Conservation (phyloP, 2,113 vertebrate genomes). For the Nettapus auritus region DNA sequence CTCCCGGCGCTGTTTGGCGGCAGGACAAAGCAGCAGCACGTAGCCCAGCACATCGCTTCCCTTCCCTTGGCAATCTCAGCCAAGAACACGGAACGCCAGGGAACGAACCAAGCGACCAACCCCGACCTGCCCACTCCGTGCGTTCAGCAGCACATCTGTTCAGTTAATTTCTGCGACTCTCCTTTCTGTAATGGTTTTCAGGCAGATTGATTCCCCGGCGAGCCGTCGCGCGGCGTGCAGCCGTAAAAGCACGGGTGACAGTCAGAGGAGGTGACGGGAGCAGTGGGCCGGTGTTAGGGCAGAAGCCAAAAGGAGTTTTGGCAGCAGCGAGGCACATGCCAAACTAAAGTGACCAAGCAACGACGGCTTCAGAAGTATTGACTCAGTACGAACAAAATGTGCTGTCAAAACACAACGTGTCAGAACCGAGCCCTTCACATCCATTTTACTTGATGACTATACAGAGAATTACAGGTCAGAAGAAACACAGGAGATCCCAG, state of each 20-base stretch:
- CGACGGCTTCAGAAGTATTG: slow-evolving; percentile 59
- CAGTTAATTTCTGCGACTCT: slow-evolving; percentile 16
- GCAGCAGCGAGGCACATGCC: slow-evolving; percentile 36
- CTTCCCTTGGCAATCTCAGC: not conserved
- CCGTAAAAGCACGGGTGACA: slow-evolving; percentile 55
- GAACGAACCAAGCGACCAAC: not conserved
- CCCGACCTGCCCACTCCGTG: not conserved
- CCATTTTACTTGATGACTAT: slow-evolving; percentile 54
- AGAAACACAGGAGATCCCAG: slow-evolving; percentile 35
- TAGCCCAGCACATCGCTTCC: not conserved
- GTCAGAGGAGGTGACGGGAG: slow-evolving; percentile 62
- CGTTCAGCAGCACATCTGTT: slow-evolving; percentile 11
- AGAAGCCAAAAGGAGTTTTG: slow-evolving; percentile 68
- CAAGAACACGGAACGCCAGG: not conserved
- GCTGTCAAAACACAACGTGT: slow-evolving; percentile 67
- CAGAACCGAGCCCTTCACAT: slow-evolving; percentile 51
- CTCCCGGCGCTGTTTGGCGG: not conserved
- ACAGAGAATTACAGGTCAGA: slow-evolving; percentile 56
- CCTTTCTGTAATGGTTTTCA: slow-evolving; percentile 42
- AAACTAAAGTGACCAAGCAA: slow-evolving; percentile 68
- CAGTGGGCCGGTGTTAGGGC: slow-evolving; percentile 59
- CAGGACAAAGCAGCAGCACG: not conserved
- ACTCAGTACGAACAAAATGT: slow-evolving; percentile 65
- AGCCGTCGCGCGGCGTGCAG: slow-evolving; percentile 57
- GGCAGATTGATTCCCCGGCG: slow-evolving; percentile 53